Evolutionary conservation across 2,888 invertebrate genomes (phyloP), one percentile per base, ranked within the genome.

Genomic region (Drosophila siamana): DNA sequence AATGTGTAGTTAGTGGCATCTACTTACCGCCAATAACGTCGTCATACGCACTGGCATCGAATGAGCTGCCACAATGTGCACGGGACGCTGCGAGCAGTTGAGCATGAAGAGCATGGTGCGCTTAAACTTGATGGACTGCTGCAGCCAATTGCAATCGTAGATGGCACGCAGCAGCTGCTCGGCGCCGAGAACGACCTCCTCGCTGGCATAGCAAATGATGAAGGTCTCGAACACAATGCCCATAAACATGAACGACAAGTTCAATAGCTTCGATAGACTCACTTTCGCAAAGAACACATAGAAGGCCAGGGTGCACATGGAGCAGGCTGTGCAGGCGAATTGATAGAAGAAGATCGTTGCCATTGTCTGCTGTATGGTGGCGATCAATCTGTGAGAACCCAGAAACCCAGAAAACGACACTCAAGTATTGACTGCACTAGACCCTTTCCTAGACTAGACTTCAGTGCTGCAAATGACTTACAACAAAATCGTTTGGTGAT

Each of bases 131-230:
- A 66, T 65, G 43, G 93, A 91, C 80, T 94, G 93, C 28, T 93
- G 91, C 50, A 93, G 92, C 94, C 94, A 94, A 4, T 93, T 93
- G 61, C 93, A 93, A 13, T 91, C 91, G 78, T 94, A 94, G 68
- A 94, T 82, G 47, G 92, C 92, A 2, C 91, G 89, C 0, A 93
- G 90, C 0, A 94, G 90, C 0, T 91, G 84, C 59, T 93, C 91
- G 44, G 93, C 93, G 91, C 93, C 89, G 7, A 89, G 76, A 2
- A 92, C 93, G 0, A 94, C 91, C 43, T 93, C 91, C 73, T 93
- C 93, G 0, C 94, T 93, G 50, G 92, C 93, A 92, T 93, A 93
- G 81, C 94, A 94, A 55, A 93, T 92, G 4, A 93, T 86, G 22
- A 93, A 92, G 13, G 93, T 91, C 70, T 94, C 94, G 0, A 92